Base-by-base conservation (phyloP, 1,140 invertebrate species). In the Heliconius nattereri region DNA sequence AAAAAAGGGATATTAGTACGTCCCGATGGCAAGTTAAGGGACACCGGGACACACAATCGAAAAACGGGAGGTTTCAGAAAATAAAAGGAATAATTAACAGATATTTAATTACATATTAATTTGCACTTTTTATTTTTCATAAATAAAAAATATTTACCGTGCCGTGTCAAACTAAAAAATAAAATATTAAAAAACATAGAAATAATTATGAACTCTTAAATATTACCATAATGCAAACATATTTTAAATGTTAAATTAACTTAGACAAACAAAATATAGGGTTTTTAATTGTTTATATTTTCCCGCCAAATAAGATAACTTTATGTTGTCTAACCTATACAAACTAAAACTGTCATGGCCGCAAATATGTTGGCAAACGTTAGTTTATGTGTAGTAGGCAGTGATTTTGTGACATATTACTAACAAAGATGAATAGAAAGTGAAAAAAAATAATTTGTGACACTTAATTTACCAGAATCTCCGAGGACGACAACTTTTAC, bases 401-500 rank as follows among this genome's bases (percentile, higher is more conserved):
- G 54, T 81, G 75, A 76, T 74, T 71, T 52, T 23, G 11, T 71
- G 66, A 76, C 57, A 26, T 77, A 74, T 72, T 78, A 81, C 81
- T 72, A 45, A 78, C 71, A 70, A 78, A 71, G 37, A 84, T 74
- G 79, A 80, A 74, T 74, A 74, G 71, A 84, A 82, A 83, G 85
- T 87, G 81, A 77, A 74, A 82, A 77, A 82, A 81, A 29, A 16
- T 76, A 75, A 80, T 78, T 75, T 76, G 86, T 84, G 73, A 81
- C 80, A 74, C 71, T 70, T 78, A 79, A 78, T 82, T 88, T 95
- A 97, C 98, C 98, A 81, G 98, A 99, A 96, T 99, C 98, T 66
- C 98, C 98, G 78, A 99, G 96, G 73, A 99, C 97, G 78, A 99
- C 96, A 76, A 99, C 97, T 95, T 98, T 97, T 9, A 98, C 98